Evolutionary conservation across 2,113 vertebrate species (phyloP), one percentile per base, ranked within the genome.

Genomic region (Smithornis capensis): DNA sequence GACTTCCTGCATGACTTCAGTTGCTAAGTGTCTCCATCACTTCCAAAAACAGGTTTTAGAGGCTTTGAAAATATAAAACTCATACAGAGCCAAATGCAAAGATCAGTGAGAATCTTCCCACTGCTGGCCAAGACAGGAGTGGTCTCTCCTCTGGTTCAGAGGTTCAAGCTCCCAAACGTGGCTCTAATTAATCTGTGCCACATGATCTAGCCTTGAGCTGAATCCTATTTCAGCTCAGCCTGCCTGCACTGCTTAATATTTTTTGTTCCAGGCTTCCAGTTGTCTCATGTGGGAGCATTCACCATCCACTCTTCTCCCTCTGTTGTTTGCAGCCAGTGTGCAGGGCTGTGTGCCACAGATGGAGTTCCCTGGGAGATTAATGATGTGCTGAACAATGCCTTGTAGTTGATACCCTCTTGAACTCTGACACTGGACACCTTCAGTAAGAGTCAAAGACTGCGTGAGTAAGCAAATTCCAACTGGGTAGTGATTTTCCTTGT

Each of bases 401-500:
- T 90, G 87, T 65, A 89, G 74, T 49, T 73, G 89, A 95, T 96
- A 96, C 74, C 87, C 83, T 92, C 92, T 91, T 94, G 93, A 96
- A 92, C 97, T 90, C 90, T 89, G 95, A 95, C 81, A 83, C 69
- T 40, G 78, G 74, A 77, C 94, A 92, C 89, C 82, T 95, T 64
- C 78, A 60, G 78, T 8, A 63, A 52, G 81, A 90, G 91, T 70
- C 81, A 91, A 93, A 67, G 37, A 55, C 84, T 84, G 55, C 92
- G 44, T 27, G 60, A 96, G 81, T 31, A 79, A 90, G 76, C 24
- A 87, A 89, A 91, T 78, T 71, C 80, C 83, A 69, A 47, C n/a
- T 45, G 59, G 84, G 55, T 24, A 47, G 57, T 4, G 22, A 90
- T 88, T 95, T 89, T 16, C 42, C 49, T 80, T 0, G 0, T 83